phyloP scores from a whole-genome alignment of 1,140 invertebrate species.

The Anagrus nilaparvatae region DNA sequence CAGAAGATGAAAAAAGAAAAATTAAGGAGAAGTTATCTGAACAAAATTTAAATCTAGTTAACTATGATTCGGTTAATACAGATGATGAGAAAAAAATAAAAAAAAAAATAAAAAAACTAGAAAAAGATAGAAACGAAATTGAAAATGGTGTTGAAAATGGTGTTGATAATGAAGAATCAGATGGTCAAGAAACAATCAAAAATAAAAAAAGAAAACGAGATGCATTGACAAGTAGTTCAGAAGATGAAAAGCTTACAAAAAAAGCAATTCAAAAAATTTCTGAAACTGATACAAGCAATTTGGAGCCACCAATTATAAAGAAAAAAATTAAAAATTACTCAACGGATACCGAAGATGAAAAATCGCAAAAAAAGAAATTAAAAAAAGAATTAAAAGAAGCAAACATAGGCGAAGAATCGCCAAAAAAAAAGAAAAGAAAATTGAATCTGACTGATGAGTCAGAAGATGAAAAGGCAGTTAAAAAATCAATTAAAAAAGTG shows the following conservation, averaged over 20 bases:
- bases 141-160: background rate
- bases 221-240: no score
- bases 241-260: no score
- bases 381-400: background rate
- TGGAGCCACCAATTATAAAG: background rate
- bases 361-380: background rate
- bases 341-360: constrained; percentile 1
- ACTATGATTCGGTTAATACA: background rate
- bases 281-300: background rate
- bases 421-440: constrained; percentile 8
- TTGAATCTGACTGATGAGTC: background rate
- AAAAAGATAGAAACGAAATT: constrained; percentile 12
- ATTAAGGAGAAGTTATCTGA: background rate
- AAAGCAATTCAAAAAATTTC: no score
- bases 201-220: no score
- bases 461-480: background rate
- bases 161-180: background rate
- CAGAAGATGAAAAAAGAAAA: constrained; percentile 6
- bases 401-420: background rate
- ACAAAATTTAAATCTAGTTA: background rate
- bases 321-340: constrained; percentile 1
- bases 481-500: constrained; percentile 4
- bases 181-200: no score
- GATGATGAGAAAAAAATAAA: no score
- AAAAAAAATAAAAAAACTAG: background rate